Percentiles rank a stretch among this genome's conserved stretches.
These are phyloP conservation scores for Lepus europaeus DNA, from an alignment of 2,113 vertebrate genomes.

Conservation along the genomic window DNA sequence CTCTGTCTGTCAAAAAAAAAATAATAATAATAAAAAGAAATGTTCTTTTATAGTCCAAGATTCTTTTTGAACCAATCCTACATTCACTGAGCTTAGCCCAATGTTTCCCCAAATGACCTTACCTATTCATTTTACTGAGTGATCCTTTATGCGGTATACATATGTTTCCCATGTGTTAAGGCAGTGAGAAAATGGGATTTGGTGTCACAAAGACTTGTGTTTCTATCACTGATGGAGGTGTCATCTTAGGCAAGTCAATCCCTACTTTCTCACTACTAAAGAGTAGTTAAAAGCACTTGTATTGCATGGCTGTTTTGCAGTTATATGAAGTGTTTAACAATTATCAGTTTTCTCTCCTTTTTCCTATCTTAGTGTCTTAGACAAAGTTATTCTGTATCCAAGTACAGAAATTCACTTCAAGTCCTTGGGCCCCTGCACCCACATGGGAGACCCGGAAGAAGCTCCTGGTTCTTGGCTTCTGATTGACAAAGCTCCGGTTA, in stretches of 20 bases:
- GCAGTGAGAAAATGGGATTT: neutral
- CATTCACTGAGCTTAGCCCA: neutral
- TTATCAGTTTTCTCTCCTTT: neutral
- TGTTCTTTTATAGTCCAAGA: neutral
- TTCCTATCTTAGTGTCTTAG: neutral
- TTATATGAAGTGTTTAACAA: slow-evolving; percentile 35
- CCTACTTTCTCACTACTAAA: neutral
- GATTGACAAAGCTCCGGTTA: too few species aligned
- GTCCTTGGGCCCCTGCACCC: too few species aligned
- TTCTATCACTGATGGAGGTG: neutral
- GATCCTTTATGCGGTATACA: neutral
- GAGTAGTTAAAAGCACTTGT: neutral
- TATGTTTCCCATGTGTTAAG: neutral
- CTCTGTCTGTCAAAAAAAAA: too few species aligned
- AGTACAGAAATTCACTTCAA: neutral
- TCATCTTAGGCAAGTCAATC: neutral
- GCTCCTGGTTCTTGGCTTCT: too few species aligned
- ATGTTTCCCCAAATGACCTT: neutral
- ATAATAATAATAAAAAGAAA: too few species aligned
- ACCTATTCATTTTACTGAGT: neutral
- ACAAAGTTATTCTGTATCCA: slow-evolving; percentile 26
- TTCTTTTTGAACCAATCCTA: neutral
- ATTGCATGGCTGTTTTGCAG: neutral
- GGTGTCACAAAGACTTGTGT: neutral
- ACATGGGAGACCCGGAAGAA: too few species aligned